Evolutionary conservation across 35 echinoderm and acorn worm species (phyloP), one percentile per base, ranked within the genome.

Genomic region (Heliocidaris tuberculata): DNA sequence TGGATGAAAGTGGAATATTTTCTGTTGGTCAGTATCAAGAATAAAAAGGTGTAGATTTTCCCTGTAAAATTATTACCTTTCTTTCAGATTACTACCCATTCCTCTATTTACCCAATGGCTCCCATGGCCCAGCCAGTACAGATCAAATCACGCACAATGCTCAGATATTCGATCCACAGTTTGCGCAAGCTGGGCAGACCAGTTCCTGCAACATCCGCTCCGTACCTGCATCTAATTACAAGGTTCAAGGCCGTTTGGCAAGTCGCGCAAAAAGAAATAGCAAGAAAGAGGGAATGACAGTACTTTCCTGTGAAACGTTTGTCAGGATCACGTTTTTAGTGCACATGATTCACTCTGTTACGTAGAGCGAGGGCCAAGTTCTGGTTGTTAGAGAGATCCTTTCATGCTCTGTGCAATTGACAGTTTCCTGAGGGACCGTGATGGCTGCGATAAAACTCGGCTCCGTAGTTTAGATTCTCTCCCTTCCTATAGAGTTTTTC

Each of bases 271-370:
- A 78, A 24, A 78, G 65, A 78, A 78, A 78, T 78, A n/a, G 65
- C 17, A 24, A 19, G 21, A 78, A n/a, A 78, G 65, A 19, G 65
- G 65, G 65, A 78, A 78, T 78, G 65, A 78, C 65, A 6, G 65
- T 78, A 78, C 65, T 78, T 78, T 78, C 65, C 65, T 78, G 65
- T 19, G 65, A 78, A 78, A 78, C 17, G 65, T 78, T 78, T 78
- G 65, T 78, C 65, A 78, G 6, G 65, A 78, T 78, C 17, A 78
- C 65, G 65, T 78, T 78, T n/a, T 78, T 78, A 78, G 65, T 78
- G 65, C 65, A 9, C 27, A 78, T 78, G 65, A 78, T 78, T 78
- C 65, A 78, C 65, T 24, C 17, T n/a, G 65, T n/a, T 78, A 19
- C 65, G 65, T 78, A n/a, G 65, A 78, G 65, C 65, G 65, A 78